Evolutionary conservation across 2,113 vertebrate species (phyloP), one percentile per base, ranked within the genome.

Genomic region (Aspidoscelis tigris): DNA sequence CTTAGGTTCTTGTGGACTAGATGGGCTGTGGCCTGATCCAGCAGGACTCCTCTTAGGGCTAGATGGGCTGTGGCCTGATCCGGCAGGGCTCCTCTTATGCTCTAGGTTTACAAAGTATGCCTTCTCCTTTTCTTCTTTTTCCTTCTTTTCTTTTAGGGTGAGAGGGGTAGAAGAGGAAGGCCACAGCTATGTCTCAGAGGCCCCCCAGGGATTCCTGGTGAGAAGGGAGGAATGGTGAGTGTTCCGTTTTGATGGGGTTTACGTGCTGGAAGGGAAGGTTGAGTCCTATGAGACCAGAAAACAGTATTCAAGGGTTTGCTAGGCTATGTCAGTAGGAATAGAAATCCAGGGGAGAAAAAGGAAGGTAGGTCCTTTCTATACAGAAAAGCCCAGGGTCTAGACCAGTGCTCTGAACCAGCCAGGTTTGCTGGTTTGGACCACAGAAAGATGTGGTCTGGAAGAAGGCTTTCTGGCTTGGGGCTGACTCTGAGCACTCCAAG

Each of bases 81-180:
- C 33, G 1, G 33, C 1, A 33, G 33, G 33, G 33, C 33, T 1
- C 33, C 33, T 33, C 33, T 33, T 33, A 33, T 33, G 33, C 33
- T 33, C 16, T 9, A 43, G 3, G 24, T 26, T 7, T 3, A 16
- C 3, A 9, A 74, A 18, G 0, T 16, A 26, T 22, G 18, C 5
- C 1, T 70, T 82, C 43, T 78, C 12, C 22, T 9, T 58, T 58
- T 58, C 7, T 58, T 58, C 14, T 66, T 24, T 66, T 24, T 26
- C 26, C 21, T 22, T 26, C 22, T 26, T 26, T 24, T 66, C 21
- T 10, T 39, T 53, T 87, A 98, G 97, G 97, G 97, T 3, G 95
- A 95, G 6, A 93, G 90, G 74, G 97, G 98, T 14, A 96, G 86
- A 80, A 95, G 96, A 91, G 97, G 97, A 39, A 94, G 93, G 91